Base-by-base conservation (phyloP, 2,797 vertebrate species). In the Manis crassicaudata region DNA sequence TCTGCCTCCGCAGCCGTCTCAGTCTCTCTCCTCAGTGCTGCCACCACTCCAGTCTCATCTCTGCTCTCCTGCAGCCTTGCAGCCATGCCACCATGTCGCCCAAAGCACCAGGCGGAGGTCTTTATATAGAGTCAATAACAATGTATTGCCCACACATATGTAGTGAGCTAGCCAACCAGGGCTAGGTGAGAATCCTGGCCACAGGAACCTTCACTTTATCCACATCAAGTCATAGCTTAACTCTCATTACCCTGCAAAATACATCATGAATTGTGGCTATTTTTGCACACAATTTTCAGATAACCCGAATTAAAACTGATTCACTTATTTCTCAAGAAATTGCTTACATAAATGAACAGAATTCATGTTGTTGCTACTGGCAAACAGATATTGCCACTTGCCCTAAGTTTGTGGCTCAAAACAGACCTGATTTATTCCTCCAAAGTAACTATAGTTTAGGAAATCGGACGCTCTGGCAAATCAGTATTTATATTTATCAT, bases 301-400 rank as follows among this genome's bases (percentile, higher is more conserved):
- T 32, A 77, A 46, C n/a, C 72, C 86, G 80, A 65, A 92, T 37
- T 63, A 88, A 92, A 94, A 50, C 18, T 7, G 29, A 12, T n/a
- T 88, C 43, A 25, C 85, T 86, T 32, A 84, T 83, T 94, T 73
- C 88, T 76, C 32, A 2, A 70, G 32, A 93, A 93, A 87, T n/a
- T n/a, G 60, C 43, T 86, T 50, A 50, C 37, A n/a, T 4, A 93
- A 89, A 83, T 35, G 35, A 76, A 80, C 63, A 63, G 46, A 88
- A 76, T 80, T 76, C 13, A 1, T 23, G 13, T 76, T 83, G 58
- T 75, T 85, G 46, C 56, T 82, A 5, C 32, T 86, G 58, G 88
- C n/a, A 86, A 88, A 88, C 46, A 89, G 21, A 65, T 13, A 18
- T 43, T 54, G 2, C 86, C 58, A 63, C 50, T 90, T 56, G 46